Conservation (phyloP, 2,888 invertebrate species). For the Pasiphila rectangulata region DNA sequence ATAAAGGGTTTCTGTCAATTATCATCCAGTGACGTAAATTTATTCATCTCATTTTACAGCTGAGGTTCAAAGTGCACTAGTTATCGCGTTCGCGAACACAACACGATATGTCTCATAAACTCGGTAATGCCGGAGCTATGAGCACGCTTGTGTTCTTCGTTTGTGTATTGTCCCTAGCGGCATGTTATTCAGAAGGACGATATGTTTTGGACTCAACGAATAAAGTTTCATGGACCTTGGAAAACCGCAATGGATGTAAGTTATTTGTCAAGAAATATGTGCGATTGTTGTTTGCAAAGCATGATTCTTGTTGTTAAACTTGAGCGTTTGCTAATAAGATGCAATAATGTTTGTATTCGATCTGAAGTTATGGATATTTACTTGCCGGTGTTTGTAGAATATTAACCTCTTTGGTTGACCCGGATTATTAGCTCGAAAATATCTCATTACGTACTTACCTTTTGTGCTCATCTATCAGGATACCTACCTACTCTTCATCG, state of each 20-base stretch:
- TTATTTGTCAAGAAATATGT: constrained; percentile 24
- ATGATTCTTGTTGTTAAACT: too few relatives aligned
- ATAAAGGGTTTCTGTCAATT: background rate
- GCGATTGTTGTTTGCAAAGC: background rate
- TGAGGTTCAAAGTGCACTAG: constrained; percentile 6
- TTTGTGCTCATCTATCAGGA: too few relatives aligned
- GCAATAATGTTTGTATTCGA: background rate
- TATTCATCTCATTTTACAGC: constrained; percentile 3
- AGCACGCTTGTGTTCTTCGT: constrained; percentile 28
- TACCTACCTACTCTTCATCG: too few relatives aligned
- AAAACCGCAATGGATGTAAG: constrained; percentile 69
- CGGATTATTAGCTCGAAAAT: background rate
- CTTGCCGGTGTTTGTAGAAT: constrained; percentile 4
- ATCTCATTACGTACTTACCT: too few relatives aligned
- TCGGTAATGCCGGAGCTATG: constrained; percentile 28
- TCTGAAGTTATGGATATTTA: background rate
- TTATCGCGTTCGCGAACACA: background rate
- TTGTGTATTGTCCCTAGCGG: constrained; percentile 23
- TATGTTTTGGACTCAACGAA: constrained; percentile 19
- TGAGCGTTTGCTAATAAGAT: background rate
- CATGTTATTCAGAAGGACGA: constrained; percentile 26
- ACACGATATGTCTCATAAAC: constrained; percentile 11
- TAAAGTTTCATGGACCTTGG: constrained; percentile 51
- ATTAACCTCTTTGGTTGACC: constrained; percentile 7
- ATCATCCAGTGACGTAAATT: background rate